A percentile compares a stretch with the other conserved stretches of the same genome.
Evolutionary conservation across 2,888 invertebrate genomes (phyloP).

Genomic region (Uloborus plumipes): DNA sequence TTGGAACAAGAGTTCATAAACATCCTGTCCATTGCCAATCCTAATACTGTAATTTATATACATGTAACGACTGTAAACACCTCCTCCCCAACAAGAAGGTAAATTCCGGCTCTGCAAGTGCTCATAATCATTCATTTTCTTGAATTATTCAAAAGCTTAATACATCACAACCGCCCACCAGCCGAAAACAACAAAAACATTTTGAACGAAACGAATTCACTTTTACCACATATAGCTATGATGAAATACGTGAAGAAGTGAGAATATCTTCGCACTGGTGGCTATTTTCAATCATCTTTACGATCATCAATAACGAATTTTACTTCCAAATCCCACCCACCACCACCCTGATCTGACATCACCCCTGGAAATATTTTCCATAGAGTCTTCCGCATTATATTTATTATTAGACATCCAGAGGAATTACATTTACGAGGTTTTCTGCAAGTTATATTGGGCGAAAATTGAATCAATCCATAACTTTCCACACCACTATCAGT

Average conservation of each 20-base stretch:
- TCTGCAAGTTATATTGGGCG: constrained; percentile 37
- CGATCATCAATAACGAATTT: constrained; percentile 10
- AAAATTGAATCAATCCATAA: constrained; percentile 42
- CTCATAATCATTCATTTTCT: not conserved
- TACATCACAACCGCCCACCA: not conserved
- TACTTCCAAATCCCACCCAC: no score
- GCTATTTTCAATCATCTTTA: constrained; percentile 15
- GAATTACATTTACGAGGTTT: constrained; percentile 28
- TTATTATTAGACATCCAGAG: constrained; percentile 17
- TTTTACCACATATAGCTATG: not conserved
- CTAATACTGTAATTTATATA: no score
- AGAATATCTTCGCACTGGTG: constrained; percentile 12
- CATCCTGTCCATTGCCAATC: no score
- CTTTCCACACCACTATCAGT: not conserved
- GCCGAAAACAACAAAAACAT: not conserved
- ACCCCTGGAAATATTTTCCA: constrained; percentile 11
- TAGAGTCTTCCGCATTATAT: constrained; percentile 11
- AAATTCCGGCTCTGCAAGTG: not conserved
- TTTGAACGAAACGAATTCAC: not conserved
- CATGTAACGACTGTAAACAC: no score
- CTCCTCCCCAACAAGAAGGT: no score
- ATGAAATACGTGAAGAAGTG: constrained; percentile 26
- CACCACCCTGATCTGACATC: no score
- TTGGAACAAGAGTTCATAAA: no score
- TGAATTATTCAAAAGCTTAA: not conserved